Evolutionary conservation across 2,113 vertebrate species (phyloP).

Genomic region (Nothocercus julius): DNA sequence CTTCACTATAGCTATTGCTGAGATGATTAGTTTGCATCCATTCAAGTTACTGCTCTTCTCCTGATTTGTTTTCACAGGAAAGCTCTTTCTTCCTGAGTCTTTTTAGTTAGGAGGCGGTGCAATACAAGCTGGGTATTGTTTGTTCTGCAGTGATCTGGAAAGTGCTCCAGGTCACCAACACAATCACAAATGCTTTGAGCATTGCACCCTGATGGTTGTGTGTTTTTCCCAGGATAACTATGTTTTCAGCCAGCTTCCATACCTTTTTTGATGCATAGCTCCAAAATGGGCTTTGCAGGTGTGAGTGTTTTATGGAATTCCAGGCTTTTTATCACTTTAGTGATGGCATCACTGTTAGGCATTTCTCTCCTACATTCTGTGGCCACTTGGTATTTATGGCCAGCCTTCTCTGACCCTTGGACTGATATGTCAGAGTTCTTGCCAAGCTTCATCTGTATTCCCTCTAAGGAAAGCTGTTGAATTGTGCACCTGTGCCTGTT

Average conservation of each 20-base stretch:
- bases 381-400: neutral
- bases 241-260: neutral
- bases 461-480: neutral
- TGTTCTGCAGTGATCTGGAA: neutral
- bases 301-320: neutral
- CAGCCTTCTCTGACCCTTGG: neutral
- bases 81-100: neutral
- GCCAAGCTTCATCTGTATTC: neutral
- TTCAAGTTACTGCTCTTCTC: neutral
- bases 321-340: neutral
- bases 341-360: neutral
- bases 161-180: neutral
- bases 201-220: neutral
- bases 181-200: neutral
- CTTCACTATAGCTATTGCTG: neutral
- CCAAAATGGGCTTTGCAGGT: neutral
- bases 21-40: neutral
- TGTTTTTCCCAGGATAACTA: neutral
- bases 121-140: neutral
- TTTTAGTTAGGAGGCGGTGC: neutral
- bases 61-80: neutral
- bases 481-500: neutral
- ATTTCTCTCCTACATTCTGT: neutral
- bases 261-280: neutral
- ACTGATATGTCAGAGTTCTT: neutral